These are phyloP conservation scores for Drosophila paramelanica DNA, from an alignment of 2,888 invertebrate species.

Conservation along the genomic window DNA sequence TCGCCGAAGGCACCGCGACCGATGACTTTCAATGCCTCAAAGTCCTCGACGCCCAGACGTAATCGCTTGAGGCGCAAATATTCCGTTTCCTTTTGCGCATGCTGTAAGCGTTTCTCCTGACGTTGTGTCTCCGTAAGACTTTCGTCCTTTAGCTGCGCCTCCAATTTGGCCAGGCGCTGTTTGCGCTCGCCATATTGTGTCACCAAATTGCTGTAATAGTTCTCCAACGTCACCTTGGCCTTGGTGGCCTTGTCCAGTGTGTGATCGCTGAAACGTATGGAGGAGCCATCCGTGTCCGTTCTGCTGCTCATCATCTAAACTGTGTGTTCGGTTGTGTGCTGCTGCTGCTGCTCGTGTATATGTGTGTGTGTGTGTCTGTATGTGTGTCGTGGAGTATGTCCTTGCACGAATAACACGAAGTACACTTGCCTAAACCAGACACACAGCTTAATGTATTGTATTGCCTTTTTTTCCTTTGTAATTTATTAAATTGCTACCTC, in stretches of 20 bases:
- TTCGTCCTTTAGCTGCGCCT: constrained; percentile 98
- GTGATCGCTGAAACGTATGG: constrained; percentile 97
- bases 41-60: constrained; percentile 98
- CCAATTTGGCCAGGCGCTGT: constrained; percentile 96
- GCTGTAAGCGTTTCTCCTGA: constrained; percentile 93
- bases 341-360: constrained; percentile 11
- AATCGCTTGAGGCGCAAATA: constrained; percentile 98
- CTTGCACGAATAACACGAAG: constrained; percentile 47
- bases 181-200: constrained; percentile 99
- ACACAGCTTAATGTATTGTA: constrained; percentile 54
- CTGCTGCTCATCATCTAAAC: constrained; percentile 80
- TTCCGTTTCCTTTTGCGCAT: constrained; percentile 99
- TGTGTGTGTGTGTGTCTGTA: constrained; percentile 34
- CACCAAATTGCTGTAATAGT: constrained; percentile 99
- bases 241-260: constrained; percentile 99
- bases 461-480: constrained; percentile 66
- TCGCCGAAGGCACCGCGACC: constrained; percentile 97
- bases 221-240: constrained; percentile 99
- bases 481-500: constrained; percentile 71
- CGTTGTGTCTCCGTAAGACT: constrained; percentile 97
- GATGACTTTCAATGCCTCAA: constrained; percentile 97
- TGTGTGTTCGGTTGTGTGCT: constrained; percentile 45
- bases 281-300: constrained; percentile 81
- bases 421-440: constrained; percentile 67
- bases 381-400: constrained; percentile 46